phyloP scores from a whole-genome alignment of 2,888 invertebrate genomes.

The Epistrophe grossulariae region DNA sequence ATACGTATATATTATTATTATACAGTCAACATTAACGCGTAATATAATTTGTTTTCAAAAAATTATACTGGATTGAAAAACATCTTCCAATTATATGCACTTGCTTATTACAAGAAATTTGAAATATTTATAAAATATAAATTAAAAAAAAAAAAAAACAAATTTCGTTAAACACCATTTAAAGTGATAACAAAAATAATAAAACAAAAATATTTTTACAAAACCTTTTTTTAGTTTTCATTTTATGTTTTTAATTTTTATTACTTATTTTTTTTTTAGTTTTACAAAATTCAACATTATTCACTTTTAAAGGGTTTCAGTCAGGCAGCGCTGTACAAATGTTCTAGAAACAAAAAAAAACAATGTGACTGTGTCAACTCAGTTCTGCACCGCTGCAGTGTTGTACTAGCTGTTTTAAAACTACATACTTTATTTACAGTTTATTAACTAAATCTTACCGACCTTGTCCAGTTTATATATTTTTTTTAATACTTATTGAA shows the following conservation, averaged over 20 bases:
- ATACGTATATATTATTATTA: constrained; percentile 44
- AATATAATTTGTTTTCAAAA: constrained; percentile 32
- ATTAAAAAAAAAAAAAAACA: constrained; percentile 12
- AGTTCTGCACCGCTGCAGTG: too few relatives aligned
- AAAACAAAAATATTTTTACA: constrained; percentile 67
- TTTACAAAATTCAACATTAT: constrained; percentile 57
- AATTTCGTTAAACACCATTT: constrained; percentile 44
- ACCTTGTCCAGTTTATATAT: too few relatives aligned
- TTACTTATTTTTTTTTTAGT: constrained; percentile 47
- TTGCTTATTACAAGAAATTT: constrained; percentile 43
- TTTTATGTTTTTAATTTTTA: constrained; percentile 42
- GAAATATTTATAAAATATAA: constrained; percentile 10
- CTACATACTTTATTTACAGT: too few relatives aligned
- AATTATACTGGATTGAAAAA: constrained; percentile 13
- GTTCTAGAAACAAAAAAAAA: too few relatives aligned
- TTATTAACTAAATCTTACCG: too few relatives aligned
- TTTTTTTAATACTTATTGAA: too few relatives aligned
- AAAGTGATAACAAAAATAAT: constrained; percentile 63
- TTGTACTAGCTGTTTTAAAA: too few relatives aligned
- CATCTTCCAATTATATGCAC: constrained; percentile 33
- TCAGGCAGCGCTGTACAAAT: background rate
- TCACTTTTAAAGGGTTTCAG: constrained; percentile 17
- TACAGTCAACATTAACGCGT: constrained; percentile 19
- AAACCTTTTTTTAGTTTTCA: constrained; percentile 43
- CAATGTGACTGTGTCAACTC: too few relatives aligned